Evolutionary conservation across 2,888 invertebrate species (phyloP).

Genomic region (Taphrorychus bicolor): DNA sequence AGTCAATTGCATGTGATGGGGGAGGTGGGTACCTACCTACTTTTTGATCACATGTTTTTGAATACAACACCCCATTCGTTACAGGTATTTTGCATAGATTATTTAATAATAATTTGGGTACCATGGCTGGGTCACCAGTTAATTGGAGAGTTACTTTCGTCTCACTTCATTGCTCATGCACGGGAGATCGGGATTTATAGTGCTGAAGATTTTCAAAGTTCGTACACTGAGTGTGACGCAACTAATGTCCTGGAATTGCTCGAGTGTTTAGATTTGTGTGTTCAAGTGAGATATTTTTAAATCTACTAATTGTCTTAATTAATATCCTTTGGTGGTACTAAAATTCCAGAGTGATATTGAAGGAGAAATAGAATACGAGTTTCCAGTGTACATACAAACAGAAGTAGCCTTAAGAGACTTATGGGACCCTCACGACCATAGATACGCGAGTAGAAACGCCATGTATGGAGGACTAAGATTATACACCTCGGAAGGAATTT

Average conservation of each 20-base stretch:
- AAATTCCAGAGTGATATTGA: conserved; percentile 68
- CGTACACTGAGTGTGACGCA: conserved; percentile 74
- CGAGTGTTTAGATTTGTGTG: conserved; percentile 74
- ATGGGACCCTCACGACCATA: conserved; percentile 68
- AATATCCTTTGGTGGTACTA: not conserved
- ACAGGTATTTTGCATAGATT: conserved; percentile 59
- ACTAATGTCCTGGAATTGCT: conserved; percentile 71
- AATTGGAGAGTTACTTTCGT: conserved; percentile 70
- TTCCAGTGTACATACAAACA: conserved; percentile 73
- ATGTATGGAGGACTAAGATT: conserved; percentile 72
- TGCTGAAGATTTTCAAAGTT: conserved; percentile 74
- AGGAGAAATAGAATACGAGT: conserved; percentile 77
- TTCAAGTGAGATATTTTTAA: conserved; percentile 64
- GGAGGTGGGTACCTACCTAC: conserved; percentile 60
- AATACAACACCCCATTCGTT: not conserved
- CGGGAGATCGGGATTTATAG: conserved; percentile 75
- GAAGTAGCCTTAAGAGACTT: conserved; percentile 69
- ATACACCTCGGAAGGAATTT: conserved; percentile 64
- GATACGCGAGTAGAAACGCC: conserved; percentile 59
- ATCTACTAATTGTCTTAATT: not conserved
- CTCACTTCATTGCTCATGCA: conserved; percentile 62
- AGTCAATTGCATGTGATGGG: conserved; percentile 71
- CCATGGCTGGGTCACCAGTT: conserved; percentile 73
- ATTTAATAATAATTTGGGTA: conserved; percentile 71
- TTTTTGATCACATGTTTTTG: not conserved